These are phyloP conservation scores for Micromesistius poutassou DNA, from an alignment of 2,797 vertebrate species.

Conservation along the genomic window DNA sequence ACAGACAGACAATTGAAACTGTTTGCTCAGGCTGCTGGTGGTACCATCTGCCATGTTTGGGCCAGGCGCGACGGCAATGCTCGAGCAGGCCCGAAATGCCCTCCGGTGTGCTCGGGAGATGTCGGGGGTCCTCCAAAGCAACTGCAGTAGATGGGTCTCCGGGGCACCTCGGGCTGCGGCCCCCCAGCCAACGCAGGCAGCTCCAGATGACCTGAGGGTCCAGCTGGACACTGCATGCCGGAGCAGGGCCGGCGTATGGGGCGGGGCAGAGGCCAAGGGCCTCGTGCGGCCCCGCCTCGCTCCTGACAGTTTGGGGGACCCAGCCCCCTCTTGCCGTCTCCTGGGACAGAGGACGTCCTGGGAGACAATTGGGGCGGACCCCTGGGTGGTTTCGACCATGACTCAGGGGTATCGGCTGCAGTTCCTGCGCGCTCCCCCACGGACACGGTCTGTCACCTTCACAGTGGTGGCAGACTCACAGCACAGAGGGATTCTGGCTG, in stretches of 20 bases:
- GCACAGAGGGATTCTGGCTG: neutral
- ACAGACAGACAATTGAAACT: neutral
- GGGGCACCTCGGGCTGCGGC: neutral
- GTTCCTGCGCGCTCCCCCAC: neutral
- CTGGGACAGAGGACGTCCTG: neutral
- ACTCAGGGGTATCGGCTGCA: neutral
- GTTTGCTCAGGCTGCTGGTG: neutral
- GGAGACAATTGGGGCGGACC: neutral
- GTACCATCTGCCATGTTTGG: slow-evolving; percentile 4
- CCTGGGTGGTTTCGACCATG: neutral
- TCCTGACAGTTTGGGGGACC: neutral
- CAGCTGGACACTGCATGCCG: too few relatives aligned
- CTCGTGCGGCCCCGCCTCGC: neutral
- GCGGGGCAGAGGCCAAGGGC: too few relatives aligned
- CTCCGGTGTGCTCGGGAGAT: neutral
- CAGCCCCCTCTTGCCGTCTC: neutral
- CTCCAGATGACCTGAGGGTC: too few relatives aligned
- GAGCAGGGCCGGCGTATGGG: too few relatives aligned
- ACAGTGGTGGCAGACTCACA: neutral
- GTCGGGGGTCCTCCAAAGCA: neutral
- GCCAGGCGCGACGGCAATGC: neutral
- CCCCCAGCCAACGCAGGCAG: neutral
- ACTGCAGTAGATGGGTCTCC: neutral
- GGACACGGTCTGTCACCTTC: neutral
- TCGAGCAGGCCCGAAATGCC: neutral